phyloP scores from a whole-genome alignment of 2,797 vertebrate species.

The Uromys caudimaculatus region DNA sequence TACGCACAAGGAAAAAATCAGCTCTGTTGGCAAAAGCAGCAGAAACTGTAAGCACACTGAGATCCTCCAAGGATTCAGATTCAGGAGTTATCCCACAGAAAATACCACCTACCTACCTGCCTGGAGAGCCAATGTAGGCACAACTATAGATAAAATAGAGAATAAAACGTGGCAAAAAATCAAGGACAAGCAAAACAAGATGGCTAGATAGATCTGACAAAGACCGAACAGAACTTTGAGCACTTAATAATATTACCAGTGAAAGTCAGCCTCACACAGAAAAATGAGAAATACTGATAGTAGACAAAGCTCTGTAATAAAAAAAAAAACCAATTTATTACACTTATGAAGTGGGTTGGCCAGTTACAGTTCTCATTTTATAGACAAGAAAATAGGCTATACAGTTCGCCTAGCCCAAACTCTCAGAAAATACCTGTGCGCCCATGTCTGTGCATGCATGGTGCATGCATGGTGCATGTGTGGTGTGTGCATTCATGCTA shows the following conservation, averaged over 20 bases:
- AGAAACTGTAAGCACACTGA: neutral
- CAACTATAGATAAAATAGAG: neutral
- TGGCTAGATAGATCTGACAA: neutral
- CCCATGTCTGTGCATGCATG: neutral
- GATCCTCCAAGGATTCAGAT: neutral
- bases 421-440: neutral
- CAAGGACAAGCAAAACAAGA: neutral
- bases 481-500: neutral
- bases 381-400: conserved; percentile 2
- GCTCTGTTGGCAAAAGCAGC: neutral
- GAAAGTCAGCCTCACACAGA: neutral
- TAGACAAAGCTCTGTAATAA: neutral
- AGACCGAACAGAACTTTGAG: neutral
- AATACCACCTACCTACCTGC: neutral
- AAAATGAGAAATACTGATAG: neutral
- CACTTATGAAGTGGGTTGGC: neutral
- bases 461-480: neutral
- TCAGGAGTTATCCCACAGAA: neutral
- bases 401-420: neutral
- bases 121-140: neutral
- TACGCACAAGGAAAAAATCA: neutral
- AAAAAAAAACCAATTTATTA: too few species aligned
- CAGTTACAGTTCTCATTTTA: neutral
- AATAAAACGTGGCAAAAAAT: conserved; percentile 14
- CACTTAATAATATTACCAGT: neutral